Evolutionary conservation across 2,888 invertebrate species (phyloP).

Genomic region (Syritta pipiens): DNA sequence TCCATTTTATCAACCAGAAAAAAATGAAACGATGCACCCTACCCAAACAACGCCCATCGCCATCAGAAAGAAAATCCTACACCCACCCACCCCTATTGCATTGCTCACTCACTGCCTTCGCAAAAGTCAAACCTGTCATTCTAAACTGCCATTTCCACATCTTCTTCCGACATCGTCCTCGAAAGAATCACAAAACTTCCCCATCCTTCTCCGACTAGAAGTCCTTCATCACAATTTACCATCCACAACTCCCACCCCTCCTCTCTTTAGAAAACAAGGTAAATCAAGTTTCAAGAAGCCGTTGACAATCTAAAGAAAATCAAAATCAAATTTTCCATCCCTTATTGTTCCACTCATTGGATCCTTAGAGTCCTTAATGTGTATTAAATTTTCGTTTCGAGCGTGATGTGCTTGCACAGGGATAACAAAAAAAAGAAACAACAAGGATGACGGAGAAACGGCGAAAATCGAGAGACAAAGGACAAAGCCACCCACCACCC

Average conservation of each 20-base stretch:
- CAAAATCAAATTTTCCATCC: conserved; percentile 71
- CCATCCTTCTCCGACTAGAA: neutral
- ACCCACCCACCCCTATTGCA: conserved; percentile 15
- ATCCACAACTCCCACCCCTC: neutral
- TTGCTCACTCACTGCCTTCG: conserved; percentile 41
- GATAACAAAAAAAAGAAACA: conserved; percentile 42
- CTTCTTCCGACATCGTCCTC: conserved; percentile 57
- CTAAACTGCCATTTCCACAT: conserved; percentile 54
- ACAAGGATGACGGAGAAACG: conserved; percentile 1
- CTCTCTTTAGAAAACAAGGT: conserved; percentile 61
- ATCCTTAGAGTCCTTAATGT: conserved; percentile 70
- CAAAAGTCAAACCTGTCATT: conserved; percentile 27
- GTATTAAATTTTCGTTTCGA: conserved; percentile 72
- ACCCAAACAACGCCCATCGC: neutral
- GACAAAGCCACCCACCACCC: too few relatives aligned
- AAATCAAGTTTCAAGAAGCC: conserved; percentile 70
- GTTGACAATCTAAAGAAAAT: conserved; percentile 70
- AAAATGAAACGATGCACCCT: too few relatives aligned
- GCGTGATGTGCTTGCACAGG: conserved; percentile 71
- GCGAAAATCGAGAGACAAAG: conserved; percentile 56
- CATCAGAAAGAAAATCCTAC: conserved; percentile 5
- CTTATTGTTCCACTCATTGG: conserved; percentile 70
- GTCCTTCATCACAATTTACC: conserved; percentile 3
- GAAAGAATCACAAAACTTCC: conserved; percentile 30
- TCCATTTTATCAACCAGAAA: too few relatives aligned